Conservation (phyloP, 2,888 invertebrate genomes). For the Ischnura elegans region DNA sequence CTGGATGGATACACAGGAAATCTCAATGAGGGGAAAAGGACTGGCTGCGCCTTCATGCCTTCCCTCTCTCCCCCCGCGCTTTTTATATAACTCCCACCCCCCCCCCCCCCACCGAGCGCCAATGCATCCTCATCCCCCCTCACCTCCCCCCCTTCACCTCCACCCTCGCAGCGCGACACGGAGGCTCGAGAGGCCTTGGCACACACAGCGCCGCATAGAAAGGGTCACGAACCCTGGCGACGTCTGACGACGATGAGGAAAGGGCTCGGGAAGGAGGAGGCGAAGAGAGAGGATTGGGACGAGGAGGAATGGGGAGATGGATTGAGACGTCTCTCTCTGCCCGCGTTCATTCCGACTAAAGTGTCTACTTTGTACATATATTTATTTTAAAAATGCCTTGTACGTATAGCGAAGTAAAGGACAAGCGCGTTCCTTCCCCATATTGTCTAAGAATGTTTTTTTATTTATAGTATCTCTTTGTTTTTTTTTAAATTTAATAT, state of each 20-base stretch:
- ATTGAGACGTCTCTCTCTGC: neutral
- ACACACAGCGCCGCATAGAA: neutral
- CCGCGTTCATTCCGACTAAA: too few relatives aligned
- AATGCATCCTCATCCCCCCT: neutral
- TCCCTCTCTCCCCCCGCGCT: neutral
- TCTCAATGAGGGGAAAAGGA: slow-evolving; percentile 61
- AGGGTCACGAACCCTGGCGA: slow-evolving; percentile 19
- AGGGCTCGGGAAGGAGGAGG: neutral
- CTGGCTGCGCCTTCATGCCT: neutral
- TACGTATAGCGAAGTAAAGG: too few relatives aligned
- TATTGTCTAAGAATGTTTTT: too few relatives aligned
- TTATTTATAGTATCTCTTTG: too few relatives aligned
- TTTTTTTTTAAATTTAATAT: too few relatives aligned
- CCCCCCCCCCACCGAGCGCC: neutral
- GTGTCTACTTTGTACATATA: too few relatives aligned
- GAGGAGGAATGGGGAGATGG: neutral
- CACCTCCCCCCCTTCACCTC: neutral
- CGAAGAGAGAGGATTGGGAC: neutral
- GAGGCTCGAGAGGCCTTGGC: neutral
- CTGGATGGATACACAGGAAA: slow-evolving; percentile 63
- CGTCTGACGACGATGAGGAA: slow-evolving; percentile 13
- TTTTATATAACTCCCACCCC: neutral
- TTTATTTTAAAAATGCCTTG: too few relatives aligned
- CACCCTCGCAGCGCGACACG: neutral
- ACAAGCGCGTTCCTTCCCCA: neutral